These are phyloP conservation scores for Agonopterix arenella DNA, from an alignment of 2,888 invertebrate species.

Conservation along the genomic window DNA sequence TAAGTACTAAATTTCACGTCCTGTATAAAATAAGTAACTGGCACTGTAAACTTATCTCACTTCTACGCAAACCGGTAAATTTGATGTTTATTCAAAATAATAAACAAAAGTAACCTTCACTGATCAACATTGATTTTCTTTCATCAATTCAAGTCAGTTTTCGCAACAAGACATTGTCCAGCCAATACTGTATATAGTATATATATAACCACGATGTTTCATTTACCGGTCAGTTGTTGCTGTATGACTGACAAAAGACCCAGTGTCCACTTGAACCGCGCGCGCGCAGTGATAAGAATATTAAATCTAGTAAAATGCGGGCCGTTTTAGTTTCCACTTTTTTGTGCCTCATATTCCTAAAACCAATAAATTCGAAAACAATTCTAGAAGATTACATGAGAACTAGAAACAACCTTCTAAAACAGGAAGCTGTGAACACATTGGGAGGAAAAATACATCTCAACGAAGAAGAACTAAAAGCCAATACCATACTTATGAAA, in stretches of 20 bases:
- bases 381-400: constrained; percentile 28
- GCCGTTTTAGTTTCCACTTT: constrained; percentile 13
- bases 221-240: constrained; percentile 1
- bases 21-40: too few species aligned
- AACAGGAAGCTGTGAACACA: constrained; percentile 55
- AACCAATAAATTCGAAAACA: constrained; percentile 21
- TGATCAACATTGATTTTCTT: too few species aligned
- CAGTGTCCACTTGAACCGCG: constrained; percentile 6
- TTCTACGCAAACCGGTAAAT: too few species aligned
- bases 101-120: too few species aligned
- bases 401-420: constrained; percentile 32
- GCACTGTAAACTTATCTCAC: too few species aligned
- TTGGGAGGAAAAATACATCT: constrained; percentile 71
- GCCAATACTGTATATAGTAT: background rate
- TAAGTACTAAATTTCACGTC: too few species aligned
- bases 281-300: constrained; percentile 8
- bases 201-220: constrained; percentile 1
- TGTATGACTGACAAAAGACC: background rate
- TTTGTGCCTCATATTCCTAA: constrained; percentile 21
- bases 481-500: constrained; percentile 76
- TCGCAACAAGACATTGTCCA: too few species aligned
- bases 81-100: too few species aligned
- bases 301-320: constrained; percentile 12
- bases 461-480: constrained; percentile 60
- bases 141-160: too few species aligned